Percentiles rank a stretch among this genome's conserved stretches.
phyloP scores from a whole-genome alignment of 2,888 invertebrate species.

The Drosophila nigritarsus region DNA sequence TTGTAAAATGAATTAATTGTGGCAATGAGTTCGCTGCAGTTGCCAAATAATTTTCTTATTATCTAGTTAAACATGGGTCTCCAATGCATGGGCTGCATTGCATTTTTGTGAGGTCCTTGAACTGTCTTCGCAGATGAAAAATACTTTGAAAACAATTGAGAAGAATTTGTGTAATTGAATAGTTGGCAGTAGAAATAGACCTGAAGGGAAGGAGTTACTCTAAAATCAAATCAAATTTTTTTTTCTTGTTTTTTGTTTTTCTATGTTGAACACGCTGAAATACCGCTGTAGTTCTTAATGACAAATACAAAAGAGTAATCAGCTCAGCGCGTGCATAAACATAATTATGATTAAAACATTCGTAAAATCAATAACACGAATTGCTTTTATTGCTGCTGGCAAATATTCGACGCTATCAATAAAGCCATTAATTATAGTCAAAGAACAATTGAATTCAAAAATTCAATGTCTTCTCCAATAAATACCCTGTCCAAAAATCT shows the following conservation, averaged over 20 bases:
- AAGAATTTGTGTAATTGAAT: neutral
- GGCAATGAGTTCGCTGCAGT: conserved; percentile 39
- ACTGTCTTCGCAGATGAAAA: conserved; percentile 5
- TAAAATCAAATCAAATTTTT: neutral
- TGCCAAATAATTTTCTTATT: conserved; percentile 32
- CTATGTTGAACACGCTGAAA: neutral
- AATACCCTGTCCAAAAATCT: neutral
- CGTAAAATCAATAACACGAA: conserved; percentile 20
- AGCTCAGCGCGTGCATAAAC: conserved; percentile 3
- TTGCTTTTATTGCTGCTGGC: conserved; percentile 10
- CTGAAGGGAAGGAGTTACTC: neutral
- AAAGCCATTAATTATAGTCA: conserved; percentile 56
- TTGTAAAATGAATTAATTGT: conserved; percentile 42
- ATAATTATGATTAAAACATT: conserved; percentile 18
- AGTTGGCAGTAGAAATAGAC: neutral
- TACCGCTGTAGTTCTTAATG: neutral
- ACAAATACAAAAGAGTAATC: neutral
- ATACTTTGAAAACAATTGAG: neutral
- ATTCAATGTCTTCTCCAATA: neutral
- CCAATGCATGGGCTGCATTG: conserved; percentile 15
- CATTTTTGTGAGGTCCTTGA: conserved; percentile 29
- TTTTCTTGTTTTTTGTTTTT: neutral
- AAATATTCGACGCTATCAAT: conserved; percentile 47
- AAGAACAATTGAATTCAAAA: conserved; percentile 24
- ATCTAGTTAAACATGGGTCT: conserved; percentile 1